Evolutionary conservation across 2,797 vertebrate species (phyloP).

Genomic region (Typhlichthys subterraneus): DNA sequence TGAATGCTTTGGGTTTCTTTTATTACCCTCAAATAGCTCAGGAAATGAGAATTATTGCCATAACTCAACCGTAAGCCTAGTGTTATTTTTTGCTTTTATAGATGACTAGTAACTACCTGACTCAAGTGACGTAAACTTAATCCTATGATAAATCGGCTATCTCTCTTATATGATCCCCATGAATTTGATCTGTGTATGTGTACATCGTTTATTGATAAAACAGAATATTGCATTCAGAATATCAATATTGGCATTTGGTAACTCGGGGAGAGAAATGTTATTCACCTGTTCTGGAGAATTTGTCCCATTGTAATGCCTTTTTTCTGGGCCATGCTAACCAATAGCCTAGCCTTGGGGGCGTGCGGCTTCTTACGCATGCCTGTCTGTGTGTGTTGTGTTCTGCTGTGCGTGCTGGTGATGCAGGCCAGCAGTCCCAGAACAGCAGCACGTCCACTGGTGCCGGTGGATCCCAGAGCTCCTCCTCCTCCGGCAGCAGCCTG

Average conservation of each 20-base stretch:
- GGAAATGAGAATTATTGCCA: too few relatives aligned
- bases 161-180: neutral
- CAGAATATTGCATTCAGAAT: neutral
- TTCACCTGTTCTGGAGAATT: too few relatives aligned
- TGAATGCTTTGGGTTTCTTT: too few relatives aligned
- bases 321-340: too few relatives aligned
- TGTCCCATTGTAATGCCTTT: too few relatives aligned
- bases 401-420: constrained; percentile 50
- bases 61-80: too few relatives aligned
- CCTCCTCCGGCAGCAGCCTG: constrained; percentile 81
- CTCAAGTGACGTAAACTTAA: too few relatives aligned
- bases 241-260: neutral
- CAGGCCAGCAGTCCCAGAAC: constrained; percentile 88
- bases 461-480: constrained; percentile 78
- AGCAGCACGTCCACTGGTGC: constrained; percentile 69
- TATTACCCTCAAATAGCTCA: too few relatives aligned
- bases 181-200: neutral
- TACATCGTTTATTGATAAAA: neutral
- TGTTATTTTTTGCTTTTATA: too few relatives aligned
- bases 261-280: neutral
- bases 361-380: neutral
- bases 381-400: constrained; percentile 40
- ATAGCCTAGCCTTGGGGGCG: too few relatives aligned
- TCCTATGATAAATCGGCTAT: too few relatives aligned
- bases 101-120: too few relatives aligned